Conservation (phyloP, 1,140 invertebrate species). For the Monochamus saltuarius region DNA sequence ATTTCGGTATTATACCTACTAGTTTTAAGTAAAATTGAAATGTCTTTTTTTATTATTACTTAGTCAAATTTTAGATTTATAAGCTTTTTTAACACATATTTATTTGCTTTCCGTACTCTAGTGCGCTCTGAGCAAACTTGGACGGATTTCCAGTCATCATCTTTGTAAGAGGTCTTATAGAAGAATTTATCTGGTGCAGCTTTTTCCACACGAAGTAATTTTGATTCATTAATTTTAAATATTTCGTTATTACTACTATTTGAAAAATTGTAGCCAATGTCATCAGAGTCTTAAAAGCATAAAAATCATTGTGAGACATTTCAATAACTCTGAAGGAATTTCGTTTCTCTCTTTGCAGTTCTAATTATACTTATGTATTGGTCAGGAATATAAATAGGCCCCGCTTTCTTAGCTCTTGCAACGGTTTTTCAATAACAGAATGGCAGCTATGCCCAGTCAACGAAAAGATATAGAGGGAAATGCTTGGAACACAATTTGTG, state of each 20-base stretch:
- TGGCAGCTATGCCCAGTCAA: constrained; percentile 42
- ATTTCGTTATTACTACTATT: background rate
- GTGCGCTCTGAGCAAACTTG: too few relatives aligned
- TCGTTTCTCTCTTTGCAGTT: constrained; percentile 41
- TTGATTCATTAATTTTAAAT: background rate
- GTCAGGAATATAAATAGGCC: constrained; percentile 21
- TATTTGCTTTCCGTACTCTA: too few relatives aligned
- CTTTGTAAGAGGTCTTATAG: background rate
- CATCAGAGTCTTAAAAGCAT: constrained; percentile 30
- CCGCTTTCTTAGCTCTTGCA: constrained; percentile 17
- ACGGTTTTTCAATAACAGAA: constrained; percentile 37
- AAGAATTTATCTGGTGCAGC: background rate
- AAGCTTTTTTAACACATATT: too few relatives aligned
- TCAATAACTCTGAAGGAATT: constrained; percentile 38
- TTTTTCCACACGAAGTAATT: background rate
- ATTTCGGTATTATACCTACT: too few relatives aligned
- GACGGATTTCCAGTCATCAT: background rate
- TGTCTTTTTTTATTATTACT: too few relatives aligned
- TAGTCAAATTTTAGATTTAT: too few relatives aligned
- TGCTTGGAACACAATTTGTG: too few relatives aligned
- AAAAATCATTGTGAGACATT: constrained; percentile 31
- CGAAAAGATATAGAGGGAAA: too few relatives aligned
- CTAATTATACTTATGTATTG: constrained; percentile 29
- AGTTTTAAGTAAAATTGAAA: too few relatives aligned
- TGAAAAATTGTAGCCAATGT: constrained; percentile 1